phyloP scores from a whole-genome alignment of 2,113 vertebrate species.

The Paramormyrops kingsleyae region DNA sequence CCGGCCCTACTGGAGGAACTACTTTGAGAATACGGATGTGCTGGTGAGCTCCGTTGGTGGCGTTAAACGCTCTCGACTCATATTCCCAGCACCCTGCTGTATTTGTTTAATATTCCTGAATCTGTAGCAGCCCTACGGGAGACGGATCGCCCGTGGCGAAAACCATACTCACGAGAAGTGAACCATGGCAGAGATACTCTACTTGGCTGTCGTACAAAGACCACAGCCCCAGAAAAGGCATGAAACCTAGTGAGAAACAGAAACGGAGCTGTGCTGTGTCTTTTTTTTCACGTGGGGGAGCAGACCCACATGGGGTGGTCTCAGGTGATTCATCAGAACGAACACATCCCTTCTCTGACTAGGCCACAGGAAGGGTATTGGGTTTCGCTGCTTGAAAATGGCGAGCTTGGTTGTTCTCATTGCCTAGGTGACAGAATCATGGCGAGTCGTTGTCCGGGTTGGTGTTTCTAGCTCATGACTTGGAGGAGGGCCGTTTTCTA shows the following conservation, averaged over 20 bases:
- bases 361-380: neutral
- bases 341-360: neutral
- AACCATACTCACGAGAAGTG: neutral
- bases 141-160: neutral
- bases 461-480: neutral
- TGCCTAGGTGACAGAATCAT: neutral
- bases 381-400: neutral
- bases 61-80: neutral
- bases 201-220: neutral
- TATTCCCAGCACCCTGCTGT: neutral
- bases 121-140: neutral
- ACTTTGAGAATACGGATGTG: conserved; percentile 93
- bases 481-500: neutral
- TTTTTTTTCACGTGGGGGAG: neutral
- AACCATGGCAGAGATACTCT: neutral
- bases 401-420: neutral
- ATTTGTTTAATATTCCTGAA: neutral
- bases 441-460: neutral
- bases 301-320: neutral
- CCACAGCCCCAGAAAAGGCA: neutral
- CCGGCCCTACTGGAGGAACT: conserved; percentile 92
- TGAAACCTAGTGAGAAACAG: neutral
- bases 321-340: neutral
- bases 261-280: neutral
- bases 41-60: conserved; percentile 58